A percentile compares a stretch with the other conserved stretches of the same genome.
These are phyloP conservation scores for Dasypogon diadema DNA, from an alignment of 2,888 invertebrate species.

Conservation along the genomic window DNA sequence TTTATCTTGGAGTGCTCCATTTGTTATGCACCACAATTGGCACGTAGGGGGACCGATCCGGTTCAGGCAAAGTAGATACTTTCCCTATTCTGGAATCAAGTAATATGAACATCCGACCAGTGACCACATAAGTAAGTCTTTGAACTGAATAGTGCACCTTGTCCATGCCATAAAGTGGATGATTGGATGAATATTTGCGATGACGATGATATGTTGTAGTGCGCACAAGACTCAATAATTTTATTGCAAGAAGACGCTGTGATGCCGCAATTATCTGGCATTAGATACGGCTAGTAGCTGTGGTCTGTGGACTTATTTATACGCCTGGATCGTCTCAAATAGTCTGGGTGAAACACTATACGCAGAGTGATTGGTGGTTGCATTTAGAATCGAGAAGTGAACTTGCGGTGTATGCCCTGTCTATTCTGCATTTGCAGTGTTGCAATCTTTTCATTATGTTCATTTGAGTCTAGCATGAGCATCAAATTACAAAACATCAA, in stretches of 20 bases:
- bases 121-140: conserved; percentile 37
- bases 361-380: conserved; percentile 10
- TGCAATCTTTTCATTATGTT: conserved; percentile 2
- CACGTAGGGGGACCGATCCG: neutral
- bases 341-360: conserved; percentile 16
- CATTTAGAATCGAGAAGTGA: conserved; percentile 2
- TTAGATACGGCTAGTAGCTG: conserved; percentile 38
- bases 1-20: conserved; percentile 28
- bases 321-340: conserved; percentile 19
- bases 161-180: conserved; percentile 39
- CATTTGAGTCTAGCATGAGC: neutral
- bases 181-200: conserved; percentile 27
- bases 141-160: conserved; percentile 37
- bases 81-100: neutral
- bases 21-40: conserved; percentile 1
- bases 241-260: conserved; percentile 5
- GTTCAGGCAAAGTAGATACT: neutral
- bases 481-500: neutral
- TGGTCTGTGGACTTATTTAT: conserved; percentile 28
- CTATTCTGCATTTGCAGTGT: neutral
- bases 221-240: conserved; percentile 35
- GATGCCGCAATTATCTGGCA: conserved; percentile 29
- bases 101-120: neutral
- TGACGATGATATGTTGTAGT: conserved; percentile 27
- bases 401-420: neutral